Conservation (phyloP, 2,888 invertebrate species). For the Rambutsinella grinnellia region DNA sequence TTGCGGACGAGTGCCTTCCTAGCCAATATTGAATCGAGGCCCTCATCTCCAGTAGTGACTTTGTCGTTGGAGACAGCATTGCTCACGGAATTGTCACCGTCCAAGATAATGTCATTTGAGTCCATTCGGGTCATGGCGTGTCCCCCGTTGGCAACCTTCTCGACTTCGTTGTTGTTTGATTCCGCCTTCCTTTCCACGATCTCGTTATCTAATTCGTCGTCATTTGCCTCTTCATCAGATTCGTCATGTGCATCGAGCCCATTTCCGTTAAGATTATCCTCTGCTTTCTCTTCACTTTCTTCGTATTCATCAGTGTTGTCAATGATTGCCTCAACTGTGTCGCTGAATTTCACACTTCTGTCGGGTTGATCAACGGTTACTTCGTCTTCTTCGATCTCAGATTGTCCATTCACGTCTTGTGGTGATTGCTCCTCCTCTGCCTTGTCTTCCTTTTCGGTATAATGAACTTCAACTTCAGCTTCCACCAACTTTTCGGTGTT, state of each 20-base stretch:
- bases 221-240: background rate
- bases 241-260: background rate
- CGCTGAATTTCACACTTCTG: background rate
- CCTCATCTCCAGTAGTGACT: background rate
- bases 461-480: slow-evolving; percentile 29
- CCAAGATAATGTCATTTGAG: slow-evolving; percentile 18
- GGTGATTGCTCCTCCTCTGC: background rate
- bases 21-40: slow-evolving; percentile 23
- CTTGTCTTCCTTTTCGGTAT: background rate
- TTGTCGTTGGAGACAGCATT: background rate
- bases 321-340: background rate
- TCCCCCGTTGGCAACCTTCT: slow-evolving; percentile 17
- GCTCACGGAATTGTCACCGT: background rate
- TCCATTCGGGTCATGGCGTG: background rate
- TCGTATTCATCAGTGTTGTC: slow-evolving; percentile 17
- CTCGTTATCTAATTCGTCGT: background rate
- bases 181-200: background rate
- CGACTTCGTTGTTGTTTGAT: slow-evolving; percentile 26
- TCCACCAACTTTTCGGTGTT: slow-evolving; percentile 16
- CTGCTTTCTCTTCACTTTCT: slow-evolving; percentile 1
- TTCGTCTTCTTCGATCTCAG: background rate
- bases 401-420: background rate
- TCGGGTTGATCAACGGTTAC: background rate
- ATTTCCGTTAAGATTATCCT: background rate
- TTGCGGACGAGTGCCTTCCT: slow-evolving; percentile 37